These are phyloP conservation scores for Germaria angustata DNA, from an alignment of 2,888 invertebrate genomes.

Conservation along the genomic window DNA sequence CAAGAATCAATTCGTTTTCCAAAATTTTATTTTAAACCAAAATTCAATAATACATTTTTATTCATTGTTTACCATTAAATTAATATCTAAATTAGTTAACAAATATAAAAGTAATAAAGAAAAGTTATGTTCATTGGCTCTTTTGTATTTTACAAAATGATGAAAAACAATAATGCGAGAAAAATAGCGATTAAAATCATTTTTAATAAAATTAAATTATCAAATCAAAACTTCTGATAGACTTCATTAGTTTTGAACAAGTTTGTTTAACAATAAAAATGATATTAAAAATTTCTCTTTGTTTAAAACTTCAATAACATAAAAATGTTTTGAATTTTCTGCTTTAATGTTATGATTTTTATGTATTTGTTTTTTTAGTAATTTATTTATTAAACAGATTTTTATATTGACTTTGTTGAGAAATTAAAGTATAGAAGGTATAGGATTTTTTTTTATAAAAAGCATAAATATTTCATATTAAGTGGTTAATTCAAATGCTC, in stretches of 20 bases:
- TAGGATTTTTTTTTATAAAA: too few species aligned
- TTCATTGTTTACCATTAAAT: slow-evolving; percentile 61
- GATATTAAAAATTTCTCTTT: slow-evolving; percentile 22
- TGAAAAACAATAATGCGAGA: too few species aligned
- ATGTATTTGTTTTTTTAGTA: neutral
- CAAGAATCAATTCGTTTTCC: slow-evolving; percentile 1
- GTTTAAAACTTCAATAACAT: slow-evolving; percentile 3
- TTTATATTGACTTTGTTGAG: neutral
- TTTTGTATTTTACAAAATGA: slow-evolving; percentile 40
- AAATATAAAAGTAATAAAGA: slow-evolving; percentile 42
- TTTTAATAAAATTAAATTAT: slow-evolving; percentile 20
- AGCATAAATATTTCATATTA: neutral
- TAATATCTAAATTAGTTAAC: slow-evolving; percentile 49
- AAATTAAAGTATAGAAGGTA: too few species aligned
- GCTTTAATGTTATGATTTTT: neutral
- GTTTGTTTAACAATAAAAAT: slow-evolving; percentile 3
- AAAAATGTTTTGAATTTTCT: slow-evolving; percentile 2
- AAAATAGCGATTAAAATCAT: slow-evolving; percentile 20
- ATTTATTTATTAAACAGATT: neutral
- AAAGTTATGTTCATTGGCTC: slow-evolving; percentile 20
- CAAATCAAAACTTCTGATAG: slow-evolving; percentile 34
- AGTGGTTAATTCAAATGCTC: slow-evolving; percentile 34
- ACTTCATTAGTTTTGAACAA: slow-evolving; percentile 23
- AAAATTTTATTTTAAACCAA: slow-evolving; percentile 67
- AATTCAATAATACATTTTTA: slow-evolving; percentile 70